A percentile compares a stretch with the other conserved stretches of the same genome.
These are phyloP conservation scores for Probaryconus sp. DNA, from an alignment of 1,140 invertebrate species.

Conservation along the genomic window DNA sequence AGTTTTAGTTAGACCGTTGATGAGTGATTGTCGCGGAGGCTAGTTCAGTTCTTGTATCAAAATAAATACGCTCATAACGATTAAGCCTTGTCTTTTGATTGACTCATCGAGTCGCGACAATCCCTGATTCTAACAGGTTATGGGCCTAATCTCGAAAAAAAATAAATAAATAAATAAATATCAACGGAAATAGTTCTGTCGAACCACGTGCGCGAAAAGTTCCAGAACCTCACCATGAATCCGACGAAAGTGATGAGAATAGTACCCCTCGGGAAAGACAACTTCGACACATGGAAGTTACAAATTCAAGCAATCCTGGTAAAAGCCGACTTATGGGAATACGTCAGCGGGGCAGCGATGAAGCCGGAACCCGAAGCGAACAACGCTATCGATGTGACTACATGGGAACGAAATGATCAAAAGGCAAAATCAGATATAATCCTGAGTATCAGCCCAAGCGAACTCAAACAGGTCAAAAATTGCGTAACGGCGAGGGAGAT, in stretches of 20 bases:
- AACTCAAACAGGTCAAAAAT: constrained; percentile 14
- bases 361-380: background rate
- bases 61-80: no score
- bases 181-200: no score
- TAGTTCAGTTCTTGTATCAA: no score
- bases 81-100: no score
- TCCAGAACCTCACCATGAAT: constrained; percentile 4
- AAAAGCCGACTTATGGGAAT: constrained; percentile 15
- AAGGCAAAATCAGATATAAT: constrained; percentile 48
- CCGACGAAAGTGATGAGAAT: constrained; percentile 7
- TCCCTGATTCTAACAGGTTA: no score
- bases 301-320: constrained; percentile 17
- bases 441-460: constrained; percentile 25
- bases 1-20: no score
- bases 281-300: constrained; percentile 15
- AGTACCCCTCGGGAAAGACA: constrained; percentile 13
- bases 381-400: background rate
- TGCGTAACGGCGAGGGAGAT: constrained; percentile 30
- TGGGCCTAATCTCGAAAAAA: no score
- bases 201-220: background rate
- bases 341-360: background rate
- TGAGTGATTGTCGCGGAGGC: no score
- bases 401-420: constrained; percentile 18
- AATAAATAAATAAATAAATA: no score
- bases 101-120: no score